Percentiles rank a stretch among this genome's conserved stretches.
Conservation (phyloP, 2,888 invertebrate species). For the Apeira syringaria region DNA sequence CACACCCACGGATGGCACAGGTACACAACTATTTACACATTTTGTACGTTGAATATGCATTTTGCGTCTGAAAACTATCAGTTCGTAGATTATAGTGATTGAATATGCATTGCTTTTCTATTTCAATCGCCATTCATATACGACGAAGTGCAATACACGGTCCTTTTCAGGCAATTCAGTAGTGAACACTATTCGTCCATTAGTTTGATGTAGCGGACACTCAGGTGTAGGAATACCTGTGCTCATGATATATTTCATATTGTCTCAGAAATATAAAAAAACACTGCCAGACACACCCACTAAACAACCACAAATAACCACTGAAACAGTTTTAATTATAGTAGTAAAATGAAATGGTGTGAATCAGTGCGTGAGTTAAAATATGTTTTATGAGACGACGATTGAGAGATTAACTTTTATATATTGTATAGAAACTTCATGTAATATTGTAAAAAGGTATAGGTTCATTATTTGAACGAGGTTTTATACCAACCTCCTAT, state of each 20-base stretch:
- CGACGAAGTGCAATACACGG: conserved; percentile 9
- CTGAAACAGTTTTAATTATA: conserved; percentile 14
- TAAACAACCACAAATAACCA: background rate
- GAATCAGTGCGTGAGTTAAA: conserved; percentile 4
- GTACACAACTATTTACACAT: conserved; percentile 45
- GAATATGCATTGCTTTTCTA: conserved; percentile 29
- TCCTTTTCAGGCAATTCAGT: conserved; percentile 12
- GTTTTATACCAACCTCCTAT: no score
- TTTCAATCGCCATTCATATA: conserved; percentile 16
- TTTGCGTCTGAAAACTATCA: no score
- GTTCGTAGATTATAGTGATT: no score
- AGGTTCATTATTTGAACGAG: no score
- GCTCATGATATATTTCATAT: background rate
- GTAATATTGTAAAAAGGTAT: background rate
- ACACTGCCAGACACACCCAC: conserved; percentile 10
- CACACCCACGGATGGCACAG: conserved; percentile 55
- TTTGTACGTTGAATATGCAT: no score
- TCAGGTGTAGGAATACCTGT: background rate
- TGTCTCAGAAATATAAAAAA: background rate
- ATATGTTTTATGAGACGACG: conserved; percentile 4
- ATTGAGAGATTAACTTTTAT: background rate
- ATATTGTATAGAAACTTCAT: background rate
- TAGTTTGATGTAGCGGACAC: background rate
- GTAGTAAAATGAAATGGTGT: conserved; percentile 6
- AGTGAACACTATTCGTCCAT: conserved; percentile 7